phyloP scores from a whole-genome alignment of 2,888 invertebrate species.

The Heliconius ismenius region DNA sequence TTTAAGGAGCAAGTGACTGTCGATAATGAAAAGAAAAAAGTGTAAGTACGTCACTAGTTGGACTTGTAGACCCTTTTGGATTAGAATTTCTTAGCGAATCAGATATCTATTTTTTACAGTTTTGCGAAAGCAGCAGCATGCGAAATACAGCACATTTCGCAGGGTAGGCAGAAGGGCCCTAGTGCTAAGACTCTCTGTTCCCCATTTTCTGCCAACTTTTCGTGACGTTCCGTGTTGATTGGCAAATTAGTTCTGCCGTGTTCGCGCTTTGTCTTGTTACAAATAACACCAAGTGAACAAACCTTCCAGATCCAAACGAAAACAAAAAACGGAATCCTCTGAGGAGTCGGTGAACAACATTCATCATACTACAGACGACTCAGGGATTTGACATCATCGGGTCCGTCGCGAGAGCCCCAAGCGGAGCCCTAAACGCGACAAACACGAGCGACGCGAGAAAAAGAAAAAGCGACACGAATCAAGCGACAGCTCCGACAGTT shows the following conservation, averaged over 20 bases:
- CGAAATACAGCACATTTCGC: no score
- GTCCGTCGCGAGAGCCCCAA: slow-evolving; percentile 70
- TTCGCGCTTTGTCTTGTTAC: no score
- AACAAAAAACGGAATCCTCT: slow-evolving; percentile 71
- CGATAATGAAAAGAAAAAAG: slow-evolving; percentile 70
- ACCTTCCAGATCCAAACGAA: slow-evolving; percentile 61
- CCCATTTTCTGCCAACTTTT: no score
- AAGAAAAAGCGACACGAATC: slow-evolving; percentile 60
- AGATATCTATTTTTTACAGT: no score
- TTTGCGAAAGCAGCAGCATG: no score
- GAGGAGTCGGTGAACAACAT: slow-evolving; percentile 73
- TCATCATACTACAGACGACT: slow-evolving; percentile 76
- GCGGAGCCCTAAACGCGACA: slow-evolving; percentile 51
- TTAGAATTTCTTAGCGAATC: no score
- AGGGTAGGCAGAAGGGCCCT: no score
- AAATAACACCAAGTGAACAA: no score
- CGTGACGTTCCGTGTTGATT: no score
- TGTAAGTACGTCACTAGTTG: slow-evolving; percentile 52
- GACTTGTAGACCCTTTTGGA: no score
- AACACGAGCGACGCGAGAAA: slow-evolving; percentile 58
- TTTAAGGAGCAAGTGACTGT: slow-evolving; percentile 71
- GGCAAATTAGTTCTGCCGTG: no score
- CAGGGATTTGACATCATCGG: slow-evolving; percentile 79
- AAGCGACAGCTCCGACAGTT: slow-evolving; percentile 65
- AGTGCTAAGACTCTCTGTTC: no score